Conservation (phyloP, 2,888 invertebrate genomes). For the Drosophila paramelanica region DNA sequence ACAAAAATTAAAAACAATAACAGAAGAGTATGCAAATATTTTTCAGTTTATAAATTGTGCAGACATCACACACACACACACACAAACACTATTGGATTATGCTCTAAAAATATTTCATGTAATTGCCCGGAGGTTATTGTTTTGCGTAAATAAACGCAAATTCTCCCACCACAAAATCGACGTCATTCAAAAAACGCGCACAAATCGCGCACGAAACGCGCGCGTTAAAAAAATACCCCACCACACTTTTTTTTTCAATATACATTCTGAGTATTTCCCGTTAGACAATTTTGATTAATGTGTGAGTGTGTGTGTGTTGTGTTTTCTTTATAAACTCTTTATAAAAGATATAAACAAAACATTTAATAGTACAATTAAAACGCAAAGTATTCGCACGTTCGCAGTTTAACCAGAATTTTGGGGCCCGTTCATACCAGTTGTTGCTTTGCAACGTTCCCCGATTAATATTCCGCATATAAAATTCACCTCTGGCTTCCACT, state of each 20-base stretch:
- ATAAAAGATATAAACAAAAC: conserved; percentile 31
- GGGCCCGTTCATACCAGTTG: conserved; percentile 33
- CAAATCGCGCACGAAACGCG: conserved; percentile 44
- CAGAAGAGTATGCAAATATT: conserved; percentile 53
- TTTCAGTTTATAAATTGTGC: conserved; percentile 47
- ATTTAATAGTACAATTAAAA: conserved; percentile 52
- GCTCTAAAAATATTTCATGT: conserved; percentile 50
- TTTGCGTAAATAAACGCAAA: conserved; percentile 44
- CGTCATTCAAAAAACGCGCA: conserved; percentile 54
- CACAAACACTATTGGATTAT: conserved; percentile 21
- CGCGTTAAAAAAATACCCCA: conserved; percentile 23
- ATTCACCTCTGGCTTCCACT: conserved; percentile 37
- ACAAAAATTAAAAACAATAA: conserved; percentile 22
- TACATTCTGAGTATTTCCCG: conserved; percentile 49
- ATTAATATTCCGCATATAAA: conserved; percentile 25
- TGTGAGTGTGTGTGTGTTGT: conserved; percentile 22
- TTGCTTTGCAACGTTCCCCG: neutral
- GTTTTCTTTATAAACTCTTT: conserved; percentile 59
- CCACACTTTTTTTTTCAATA: neutral
- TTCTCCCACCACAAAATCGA: conserved; percentile 25
- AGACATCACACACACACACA: conserved; percentile 26
- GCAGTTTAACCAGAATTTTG: conserved; percentile 34
- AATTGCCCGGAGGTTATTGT: conserved; percentile 46
- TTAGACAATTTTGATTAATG: conserved; percentile 31
- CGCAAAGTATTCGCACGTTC: conserved; percentile 49